Evolutionary conservation across 1,140 invertebrate genomes (phyloP), one percentile per base, ranked within the genome.

Genomic region (Lutraria rhynchaena): DNA sequence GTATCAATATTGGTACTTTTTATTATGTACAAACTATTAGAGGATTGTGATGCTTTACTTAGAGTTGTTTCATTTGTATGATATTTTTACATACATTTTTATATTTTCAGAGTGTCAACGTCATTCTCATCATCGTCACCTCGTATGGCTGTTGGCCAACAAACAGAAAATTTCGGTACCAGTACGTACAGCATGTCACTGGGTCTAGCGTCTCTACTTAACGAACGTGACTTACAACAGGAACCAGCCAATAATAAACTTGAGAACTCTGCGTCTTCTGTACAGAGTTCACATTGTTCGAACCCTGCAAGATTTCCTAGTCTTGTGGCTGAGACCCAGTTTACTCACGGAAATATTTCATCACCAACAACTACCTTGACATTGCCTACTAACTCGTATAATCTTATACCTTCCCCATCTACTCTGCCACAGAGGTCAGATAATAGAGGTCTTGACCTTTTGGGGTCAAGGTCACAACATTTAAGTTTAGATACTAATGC

Each of bases 171-270:
- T 57, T 46, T 95, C 9, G 82, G 81, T 9, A 95, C 95, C 17
- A 95, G 94, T 5, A 97, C 96, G 1, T 96, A 96, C 89, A 96
- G 95, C 24, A 96, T 96, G 31, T 96, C 95, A 9, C 91, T 95
- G 9, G 95, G 96, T 0, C 91, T 97, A 9, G 96, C 96, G 0
- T 95, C 96, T 83, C 95, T 97, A 92, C 91, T 97, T 13, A 95
- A 96, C 78, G 96, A 97, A 89, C 93, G 96, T 61, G 88, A 91
- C 19, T 94, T 94, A 17, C 88, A 94, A 13, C 27, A 60, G 15
- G 37, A 58, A 24, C 49, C 71, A 24, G 53, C 57, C 35, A 71
- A 29, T 35, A 58, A 58, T 29, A 33, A 65, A 19, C 15, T 60
- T 29, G 51, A 70, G 49, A 57, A 60, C 13, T 63, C 44, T 44